Evolutionary conservation across 2,113 vertebrate genomes (phyloP), one percentile per base, ranked within the genome.

Genomic region (Poeciliopsis occidentalis): DNA sequence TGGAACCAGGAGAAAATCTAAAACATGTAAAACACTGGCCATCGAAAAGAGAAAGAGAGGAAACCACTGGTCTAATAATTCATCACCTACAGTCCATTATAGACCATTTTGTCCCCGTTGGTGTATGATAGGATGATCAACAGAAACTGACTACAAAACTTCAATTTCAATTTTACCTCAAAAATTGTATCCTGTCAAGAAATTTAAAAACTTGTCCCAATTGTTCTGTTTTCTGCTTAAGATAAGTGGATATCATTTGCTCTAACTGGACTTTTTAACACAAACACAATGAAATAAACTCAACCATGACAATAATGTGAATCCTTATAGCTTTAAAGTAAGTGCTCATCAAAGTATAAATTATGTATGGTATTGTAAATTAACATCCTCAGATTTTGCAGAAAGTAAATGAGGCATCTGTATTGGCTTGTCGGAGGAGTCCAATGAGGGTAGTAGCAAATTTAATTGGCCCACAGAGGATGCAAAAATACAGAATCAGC

Each of bases 391-490:
- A 66, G 24, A 29, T 41, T 67, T 57, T n/a, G 17, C 30, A 37
- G 39, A n/a, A 4, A 51, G 6, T 69, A 26, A 82, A 64, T 12
- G 8, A 4, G 51, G 31, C n/a, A 34, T 32, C 34, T 29, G 68
- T 44, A n/a, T 32, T 29, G 26, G 13, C 22, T 8, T 17, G 7
- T 34, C 7, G 4, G 29, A 34, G 4, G 10, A 73, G 34, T 29
- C 60, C 15, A 19, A 3, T 66, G 60, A 68, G 39, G 30, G 73
- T 67, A 44, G 44, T 0, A 3, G 29, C 17, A 30, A 32, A 29
- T 60, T 12, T 78, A 85, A 90, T 75, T 85, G 77, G 66, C 26
- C 80, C 51, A n/a, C 65, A 8, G 76, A 79, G 76, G 64, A 39
- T 69, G 63, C 31, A 17, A 47, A 39, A 66, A 54, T 12, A 66